Evolutionary conservation across 2,888 invertebrate species (phyloP).

Genomic region (Lepidochrysops patricia): DNA sequence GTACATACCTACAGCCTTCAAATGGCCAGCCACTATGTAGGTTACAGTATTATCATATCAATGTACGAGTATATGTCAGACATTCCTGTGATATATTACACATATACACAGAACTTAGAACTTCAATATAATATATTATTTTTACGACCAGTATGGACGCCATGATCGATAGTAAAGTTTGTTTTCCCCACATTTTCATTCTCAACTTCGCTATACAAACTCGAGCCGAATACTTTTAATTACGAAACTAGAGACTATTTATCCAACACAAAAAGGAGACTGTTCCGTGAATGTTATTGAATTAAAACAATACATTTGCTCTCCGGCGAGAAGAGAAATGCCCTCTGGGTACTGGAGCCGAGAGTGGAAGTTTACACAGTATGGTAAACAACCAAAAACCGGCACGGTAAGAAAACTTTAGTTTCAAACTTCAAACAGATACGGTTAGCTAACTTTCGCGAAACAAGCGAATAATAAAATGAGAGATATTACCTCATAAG

Average conservation of each 20-base stretch:
- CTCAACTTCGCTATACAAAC: too few relatives aligned
- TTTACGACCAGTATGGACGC: not conserved
- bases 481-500: not conserved
- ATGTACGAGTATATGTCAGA: not conserved
- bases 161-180: not conserved
- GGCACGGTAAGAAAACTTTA: not conserved
- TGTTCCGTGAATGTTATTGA: not conserved
- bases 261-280: not conserved
- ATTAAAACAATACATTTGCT: not conserved
- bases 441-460: conserved; percentile 1
- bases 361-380: not conserved
- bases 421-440: conserved; percentile 3
- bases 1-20: not conserved
- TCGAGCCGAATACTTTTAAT: not conserved
- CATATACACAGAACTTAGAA: not conserved
- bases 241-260: not conserved
- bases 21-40: not conserved
- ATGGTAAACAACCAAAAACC: conserved; percentile 5
- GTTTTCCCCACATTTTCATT: too few relatives aligned
- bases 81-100: conserved; percentile 1
- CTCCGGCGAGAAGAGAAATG: not conserved
- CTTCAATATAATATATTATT: not conserved
- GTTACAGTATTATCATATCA: not conserved
- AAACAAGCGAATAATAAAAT: not conserved
- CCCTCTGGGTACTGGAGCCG: not conserved